phyloP scores from a whole-genome alignment of 2,113 vertebrate genomes.

The Chamaetylas fuelleborni region DNA sequence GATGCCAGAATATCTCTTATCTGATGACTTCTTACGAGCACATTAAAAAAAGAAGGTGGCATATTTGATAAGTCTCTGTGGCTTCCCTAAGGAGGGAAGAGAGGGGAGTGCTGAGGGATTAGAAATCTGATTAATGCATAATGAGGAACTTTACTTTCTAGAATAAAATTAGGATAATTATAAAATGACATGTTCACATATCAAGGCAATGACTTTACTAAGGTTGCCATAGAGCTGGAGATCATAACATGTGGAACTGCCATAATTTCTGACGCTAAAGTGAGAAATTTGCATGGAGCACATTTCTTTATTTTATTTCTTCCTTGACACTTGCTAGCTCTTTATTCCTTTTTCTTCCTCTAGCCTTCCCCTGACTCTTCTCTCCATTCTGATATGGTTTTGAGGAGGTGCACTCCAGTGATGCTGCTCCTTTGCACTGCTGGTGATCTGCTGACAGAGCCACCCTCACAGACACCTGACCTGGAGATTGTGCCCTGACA shows the following conservation, averaged over 20 bases:
- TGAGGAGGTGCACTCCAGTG: neutral
- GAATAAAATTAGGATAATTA: slow-evolving; percentile 50
- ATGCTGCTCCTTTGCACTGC: neutral
- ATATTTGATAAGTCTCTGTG: neutral
- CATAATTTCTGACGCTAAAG: neutral
- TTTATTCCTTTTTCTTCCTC: neutral
- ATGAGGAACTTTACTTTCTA: slow-evolving; percentile 40
- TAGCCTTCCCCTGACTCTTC: neutral
- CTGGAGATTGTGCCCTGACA: neutral
- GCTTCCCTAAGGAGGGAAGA: neutral
- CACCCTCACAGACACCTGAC: neutral
- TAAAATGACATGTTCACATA: neutral
- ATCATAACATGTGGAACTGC: neutral
- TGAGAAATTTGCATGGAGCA: neutral
- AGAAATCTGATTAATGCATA: slow-evolving; percentile 13
- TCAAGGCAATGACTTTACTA: neutral
- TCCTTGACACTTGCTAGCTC: neutral
- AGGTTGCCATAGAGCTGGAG: slow-evolving; percentile 3
- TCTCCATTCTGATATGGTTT: neutral
- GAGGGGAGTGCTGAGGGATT: neutral
- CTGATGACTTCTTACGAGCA: neutral
- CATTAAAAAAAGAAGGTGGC: slow-evolving; percentile 1
- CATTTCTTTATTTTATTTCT: neutral
- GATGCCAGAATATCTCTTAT: slow-evolving; percentile 9
- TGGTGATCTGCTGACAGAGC: fast-evolving